Evolutionary conservation across 2,888 invertebrate genomes (phyloP).

Genomic region (Sphaerophoria taeniata): DNA sequence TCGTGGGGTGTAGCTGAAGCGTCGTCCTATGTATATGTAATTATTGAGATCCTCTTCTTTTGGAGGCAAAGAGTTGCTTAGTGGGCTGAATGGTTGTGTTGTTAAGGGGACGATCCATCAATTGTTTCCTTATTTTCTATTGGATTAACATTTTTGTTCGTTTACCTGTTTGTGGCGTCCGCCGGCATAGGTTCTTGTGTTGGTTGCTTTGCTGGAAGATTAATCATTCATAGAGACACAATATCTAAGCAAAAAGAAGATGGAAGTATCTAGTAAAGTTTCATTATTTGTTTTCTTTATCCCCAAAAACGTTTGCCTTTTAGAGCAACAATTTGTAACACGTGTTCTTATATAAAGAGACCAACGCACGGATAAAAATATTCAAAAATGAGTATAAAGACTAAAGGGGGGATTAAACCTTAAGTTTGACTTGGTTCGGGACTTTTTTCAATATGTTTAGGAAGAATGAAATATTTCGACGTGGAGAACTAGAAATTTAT

Average conservation of each 20-base stretch:
- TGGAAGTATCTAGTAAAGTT: constrained; percentile 36
- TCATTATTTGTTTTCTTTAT: constrained; percentile 15
- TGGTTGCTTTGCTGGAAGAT: constrained; percentile 65
- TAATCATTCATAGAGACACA: constrained; percentile 60
- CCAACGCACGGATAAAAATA: too few relatives aligned
- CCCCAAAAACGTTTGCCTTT: constrained; percentile 33
- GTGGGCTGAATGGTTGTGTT: not conserved
- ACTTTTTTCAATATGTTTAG: too few relatives aligned
- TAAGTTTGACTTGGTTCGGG: too few relatives aligned
- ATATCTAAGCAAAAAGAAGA: constrained; percentile 37
- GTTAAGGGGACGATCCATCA: constrained; percentile 9
- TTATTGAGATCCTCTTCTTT: constrained; percentile 47
- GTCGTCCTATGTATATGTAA: too few relatives aligned
- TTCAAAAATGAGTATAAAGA: too few relatives aligned
- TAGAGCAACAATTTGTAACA: not conserved
- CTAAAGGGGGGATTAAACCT: too few relatives aligned
- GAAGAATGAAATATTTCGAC: too few relatives aligned
- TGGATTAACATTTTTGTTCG: constrained; percentile 61
- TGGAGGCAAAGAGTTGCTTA: constrained; percentile 2
- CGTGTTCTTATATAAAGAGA: too few relatives aligned
- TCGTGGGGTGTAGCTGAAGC: constrained; percentile 46
- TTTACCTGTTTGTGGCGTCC: constrained; percentile 60
- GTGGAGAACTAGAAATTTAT: too few relatives aligned
- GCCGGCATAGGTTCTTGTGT: constrained; percentile 18
- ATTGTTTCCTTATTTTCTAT: constrained; percentile 53